These are phyloP conservation scores for Silurus meridionalis DNA, from an alignment of 2,113 vertebrate species.

Conservation along the genomic window DNA sequence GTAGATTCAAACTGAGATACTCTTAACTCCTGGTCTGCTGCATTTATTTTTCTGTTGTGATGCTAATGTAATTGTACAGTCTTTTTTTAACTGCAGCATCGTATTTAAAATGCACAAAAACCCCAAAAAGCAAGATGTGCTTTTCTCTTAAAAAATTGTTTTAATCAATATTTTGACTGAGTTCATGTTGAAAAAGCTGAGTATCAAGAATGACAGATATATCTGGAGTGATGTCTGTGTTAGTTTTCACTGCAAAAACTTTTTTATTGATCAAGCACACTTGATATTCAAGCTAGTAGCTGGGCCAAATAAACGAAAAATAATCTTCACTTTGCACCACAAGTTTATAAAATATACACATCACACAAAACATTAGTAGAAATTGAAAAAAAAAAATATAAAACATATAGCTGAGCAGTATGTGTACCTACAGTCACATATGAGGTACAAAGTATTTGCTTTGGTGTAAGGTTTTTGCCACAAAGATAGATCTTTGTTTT, in stretches of 20 bases:
- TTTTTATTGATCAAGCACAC: neutral
- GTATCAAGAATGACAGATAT: neutral
- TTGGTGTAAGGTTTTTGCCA: neutral
- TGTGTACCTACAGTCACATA: neutral
- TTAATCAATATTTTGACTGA: neutral
- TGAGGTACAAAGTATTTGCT: neutral
- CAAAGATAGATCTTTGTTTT: neutral
- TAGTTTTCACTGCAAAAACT: neutral
- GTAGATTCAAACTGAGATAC: neutral
- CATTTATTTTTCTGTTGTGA: neutral
- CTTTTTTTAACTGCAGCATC: neutral
- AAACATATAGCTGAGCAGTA: neutral
- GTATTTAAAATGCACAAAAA: neutral
- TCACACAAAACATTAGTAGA: neutral
- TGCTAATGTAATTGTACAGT: neutral
- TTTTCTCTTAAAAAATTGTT: neutral
- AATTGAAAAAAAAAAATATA: neutral
- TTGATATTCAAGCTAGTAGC: neutral
- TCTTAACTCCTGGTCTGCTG: neutral
- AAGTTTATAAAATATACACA: neutral
- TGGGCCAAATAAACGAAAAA: neutral
- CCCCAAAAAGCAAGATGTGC: neutral
- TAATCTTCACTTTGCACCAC: neutral
- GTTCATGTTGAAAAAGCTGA: neutral
- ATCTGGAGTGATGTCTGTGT: neutral